Evolutionary conservation across 2,797 vertebrate genomes (phyloP).

Genomic region (Poeciliopsis infans): DNA sequence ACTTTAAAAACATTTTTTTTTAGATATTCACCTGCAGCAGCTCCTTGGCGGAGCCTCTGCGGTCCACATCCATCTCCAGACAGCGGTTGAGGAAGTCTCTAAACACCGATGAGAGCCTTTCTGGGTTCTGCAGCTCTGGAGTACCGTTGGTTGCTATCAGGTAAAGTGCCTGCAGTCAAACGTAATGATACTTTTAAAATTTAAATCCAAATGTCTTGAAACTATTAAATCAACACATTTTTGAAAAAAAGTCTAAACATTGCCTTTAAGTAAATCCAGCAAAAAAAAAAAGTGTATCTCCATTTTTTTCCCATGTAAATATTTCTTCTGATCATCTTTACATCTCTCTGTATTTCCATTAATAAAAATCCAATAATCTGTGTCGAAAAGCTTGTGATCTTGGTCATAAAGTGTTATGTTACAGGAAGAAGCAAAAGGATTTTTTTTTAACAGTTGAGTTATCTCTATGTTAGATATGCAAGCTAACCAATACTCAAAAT

Average conservation of each 20-base stretch:
- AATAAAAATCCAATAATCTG: not conserved
- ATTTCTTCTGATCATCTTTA: not conserved
- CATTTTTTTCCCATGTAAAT: not conserved
- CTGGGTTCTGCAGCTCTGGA: constrained; percentile 96
- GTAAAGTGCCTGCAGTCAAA: constrained; percentile 88
- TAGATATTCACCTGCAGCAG: constrained; percentile 88
- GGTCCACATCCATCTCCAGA: constrained; percentile 99
- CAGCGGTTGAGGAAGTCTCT: constrained; percentile 96
- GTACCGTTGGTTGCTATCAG: constrained; percentile 99
- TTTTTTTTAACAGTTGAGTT: not conserved
- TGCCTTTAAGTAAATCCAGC: not conserved
- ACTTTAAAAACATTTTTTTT: not conserved
- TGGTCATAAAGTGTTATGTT: not conserved
- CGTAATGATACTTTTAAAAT: not conserved
- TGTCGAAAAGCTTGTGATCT: not conserved
- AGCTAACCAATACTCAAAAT: not conserved
- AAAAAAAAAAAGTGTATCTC: not conserved
- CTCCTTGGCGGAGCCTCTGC: constrained; percentile 95
- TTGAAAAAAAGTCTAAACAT: not conserved
- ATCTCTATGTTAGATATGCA: not conserved
- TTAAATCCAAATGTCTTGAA: not conserved
- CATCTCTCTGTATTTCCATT: not conserved
- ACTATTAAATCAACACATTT: not conserved
- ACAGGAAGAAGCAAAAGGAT: not conserved
- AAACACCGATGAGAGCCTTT: constrained; percentile 96